Evolutionary conservation across 2,888 invertebrate species (phyloP).

Genomic region (Rhagophthalmus giganteus): DNA sequence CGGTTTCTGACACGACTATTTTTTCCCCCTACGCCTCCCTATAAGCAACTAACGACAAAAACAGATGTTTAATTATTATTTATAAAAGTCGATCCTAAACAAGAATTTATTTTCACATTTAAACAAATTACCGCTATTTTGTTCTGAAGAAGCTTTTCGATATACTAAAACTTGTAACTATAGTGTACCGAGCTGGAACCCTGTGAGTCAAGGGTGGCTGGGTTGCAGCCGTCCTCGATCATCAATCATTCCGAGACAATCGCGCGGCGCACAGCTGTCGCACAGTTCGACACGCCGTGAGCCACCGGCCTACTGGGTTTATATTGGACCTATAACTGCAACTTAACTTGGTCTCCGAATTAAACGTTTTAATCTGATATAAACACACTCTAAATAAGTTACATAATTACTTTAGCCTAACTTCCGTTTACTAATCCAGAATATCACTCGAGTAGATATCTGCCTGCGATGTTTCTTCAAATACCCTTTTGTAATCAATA

Average conservation of each 20-base stretch:
- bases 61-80: not conserved
- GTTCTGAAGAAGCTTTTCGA: conserved; percentile 25
- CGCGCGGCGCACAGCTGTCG: conserved; percentile 65
- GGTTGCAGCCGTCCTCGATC: conserved; percentile 59
- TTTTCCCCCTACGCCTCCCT: too few relatives aligned
- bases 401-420: conserved; percentile 30
- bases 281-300: conserved; percentile 53
- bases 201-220: conserved; percentile 53
- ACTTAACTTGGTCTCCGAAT: conserved; percentile 45
- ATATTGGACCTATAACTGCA: conserved; percentile 50
- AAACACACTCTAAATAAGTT: conserved; percentile 34
- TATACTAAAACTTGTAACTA: conserved; percentile 40
- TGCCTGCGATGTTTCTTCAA: not conserved
- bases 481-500: too few relatives aligned
- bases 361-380: conserved; percentile 52
- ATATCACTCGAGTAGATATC: too few relatives aligned
- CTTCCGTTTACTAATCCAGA: conserved; percentile 13
- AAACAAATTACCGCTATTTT: conserved; percentile 17
- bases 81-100: not conserved
- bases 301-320: conserved; percentile 52
- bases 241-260: conserved; percentile 66
- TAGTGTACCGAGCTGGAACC: conserved; percentile 50
- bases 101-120: not conserved
- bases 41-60: not conserved
- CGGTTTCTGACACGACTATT: too few relatives aligned